Evolutionary conservation across 2,113 vertebrate genomes (phyloP), one percentile per base, ranked within the genome.

Genomic region (Excalfactoria chinensis): DNA sequence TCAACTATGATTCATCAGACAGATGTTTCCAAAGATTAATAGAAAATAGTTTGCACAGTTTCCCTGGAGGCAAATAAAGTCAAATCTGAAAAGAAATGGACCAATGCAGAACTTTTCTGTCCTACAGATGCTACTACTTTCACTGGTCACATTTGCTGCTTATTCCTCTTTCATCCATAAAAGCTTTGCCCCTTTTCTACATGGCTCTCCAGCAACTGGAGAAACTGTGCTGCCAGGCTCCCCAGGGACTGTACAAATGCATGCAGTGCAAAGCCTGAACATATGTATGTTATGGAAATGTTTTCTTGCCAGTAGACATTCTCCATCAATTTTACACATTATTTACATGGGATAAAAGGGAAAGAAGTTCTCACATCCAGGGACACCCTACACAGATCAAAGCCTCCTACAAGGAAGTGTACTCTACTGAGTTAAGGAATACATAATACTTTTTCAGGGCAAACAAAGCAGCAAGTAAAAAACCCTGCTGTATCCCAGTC

Each of bases 261-360:
- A 13, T 3, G 6, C 4, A 70, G 17, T 8, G 9, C 17, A 17
- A 86, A 64, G 37, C 41, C 28, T 46, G 34, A 86, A 53, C 7
- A 48, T 11, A 83, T 2, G 13, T 34, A 28, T 2, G 2, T 4
- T 9, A 7, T 4, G 13, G 74, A 69, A 46, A 49, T 6, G 22
- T 37, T 58, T 83, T 41, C 34, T 74, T 80, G 75, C 9, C 53
- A 49, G 30, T 2, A 71, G 13, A 41, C 62, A 16, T 1, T 44
- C 20, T 44, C 35, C 23, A 49, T 22, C 4, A 2, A 21, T 14
- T 87, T 11, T 76, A 26, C 1, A 18, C 0, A 2, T 49, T 12
- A 13, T 58, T 76, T 86, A 63, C 59, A 1, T 11, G 9, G 18
- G 21, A 60, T 43, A 15, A 86, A 89, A 66, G 3, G 6, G 13